Evolutionary conservation across 2,797 vertebrate genomes (phyloP).

Genomic region (Pantherophis alleghaniensis): DNA sequence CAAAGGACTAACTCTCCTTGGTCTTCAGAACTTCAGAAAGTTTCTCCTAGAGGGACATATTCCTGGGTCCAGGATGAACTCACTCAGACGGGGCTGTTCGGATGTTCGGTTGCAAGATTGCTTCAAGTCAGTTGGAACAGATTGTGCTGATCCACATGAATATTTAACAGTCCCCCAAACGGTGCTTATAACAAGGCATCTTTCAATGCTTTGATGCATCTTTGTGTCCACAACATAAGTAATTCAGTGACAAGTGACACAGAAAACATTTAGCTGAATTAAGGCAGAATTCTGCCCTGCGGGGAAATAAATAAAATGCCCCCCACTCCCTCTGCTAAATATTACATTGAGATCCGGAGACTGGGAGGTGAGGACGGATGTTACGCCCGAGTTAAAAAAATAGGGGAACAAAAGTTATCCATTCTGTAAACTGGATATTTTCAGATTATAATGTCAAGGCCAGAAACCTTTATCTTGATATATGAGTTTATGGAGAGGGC

Average conservation of each 20-base stretch:
- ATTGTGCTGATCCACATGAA: slow-evolving; percentile 55
- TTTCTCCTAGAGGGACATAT: slow-evolving; percentile 14
- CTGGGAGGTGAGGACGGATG: background rate
- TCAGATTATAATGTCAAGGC: background rate
- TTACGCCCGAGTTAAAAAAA: slow-evolving; percentile 24
- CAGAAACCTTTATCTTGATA: background rate
- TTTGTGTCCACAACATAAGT: slow-evolving; percentile 48
- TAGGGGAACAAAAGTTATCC: slow-evolving; percentile 3
- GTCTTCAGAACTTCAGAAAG: background rate
- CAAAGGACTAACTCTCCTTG: background rate
- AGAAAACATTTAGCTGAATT: slow-evolving; percentile 53
- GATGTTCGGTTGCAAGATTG: slow-evolving; percentile 52
- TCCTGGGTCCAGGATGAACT: slow-evolving; percentile 46
- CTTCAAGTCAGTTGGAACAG: slow-evolving; percentile 54
- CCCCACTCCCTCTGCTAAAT: slow-evolving; percentile 54
- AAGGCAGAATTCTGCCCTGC: slow-evolving; percentile 48
- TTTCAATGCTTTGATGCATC: slow-evolving; percentile 45
- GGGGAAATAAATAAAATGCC: slow-evolving; percentile 53
- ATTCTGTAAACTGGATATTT: background rate
- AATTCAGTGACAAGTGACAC: slow-evolving; percentile 59
- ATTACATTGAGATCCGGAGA: slow-evolving; percentile 57
- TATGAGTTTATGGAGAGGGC: background rate
- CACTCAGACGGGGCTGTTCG: slow-evolving; percentile 7
- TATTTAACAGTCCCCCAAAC: slow-evolving; percentile 55
- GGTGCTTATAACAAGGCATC: slow-evolving; percentile 50